These are phyloP conservation scores for Mus minutoides DNA, from an alignment of 2,797 vertebrate genomes.

Conservation along the genomic window DNA sequence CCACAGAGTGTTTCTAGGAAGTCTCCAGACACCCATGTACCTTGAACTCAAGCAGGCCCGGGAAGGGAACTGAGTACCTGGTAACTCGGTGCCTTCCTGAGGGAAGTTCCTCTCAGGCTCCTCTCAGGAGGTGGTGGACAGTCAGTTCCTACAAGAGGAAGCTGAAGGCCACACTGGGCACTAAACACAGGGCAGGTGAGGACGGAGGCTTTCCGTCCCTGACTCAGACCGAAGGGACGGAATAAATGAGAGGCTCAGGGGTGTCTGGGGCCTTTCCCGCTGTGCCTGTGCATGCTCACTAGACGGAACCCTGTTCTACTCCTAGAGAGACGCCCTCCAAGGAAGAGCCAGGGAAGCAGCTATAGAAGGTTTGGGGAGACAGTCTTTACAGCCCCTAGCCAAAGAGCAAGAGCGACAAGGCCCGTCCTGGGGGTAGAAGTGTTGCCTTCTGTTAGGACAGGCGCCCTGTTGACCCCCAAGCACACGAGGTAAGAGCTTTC, in stretches of 20 bases:
- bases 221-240: neutral
- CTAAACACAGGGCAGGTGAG: neutral
- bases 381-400: neutral
- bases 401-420: neutral
- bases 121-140: neutral
- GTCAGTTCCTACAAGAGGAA: neutral
- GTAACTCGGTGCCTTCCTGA: neutral
- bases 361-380: neutral
- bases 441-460: accelerated
- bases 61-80: neutral
- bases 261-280: neutral
- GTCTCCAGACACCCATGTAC: neutral
- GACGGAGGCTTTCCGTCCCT: neutral
- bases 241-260: neutral
- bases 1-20: neutral
- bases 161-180: neutral
- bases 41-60: neutral
- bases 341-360: neutral
- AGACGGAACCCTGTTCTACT: neutral
- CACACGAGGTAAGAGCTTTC: accelerated
- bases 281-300: neutral
- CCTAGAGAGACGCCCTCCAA: neutral
- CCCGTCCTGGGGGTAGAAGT: neutral
- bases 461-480: neutral
- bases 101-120: neutral